A percentile compares a stretch with the other conserved stretches of the same genome.
Conservation (phyloP, 2,113 vertebrate genomes). For the Aptenodytes forsteri region DNA sequence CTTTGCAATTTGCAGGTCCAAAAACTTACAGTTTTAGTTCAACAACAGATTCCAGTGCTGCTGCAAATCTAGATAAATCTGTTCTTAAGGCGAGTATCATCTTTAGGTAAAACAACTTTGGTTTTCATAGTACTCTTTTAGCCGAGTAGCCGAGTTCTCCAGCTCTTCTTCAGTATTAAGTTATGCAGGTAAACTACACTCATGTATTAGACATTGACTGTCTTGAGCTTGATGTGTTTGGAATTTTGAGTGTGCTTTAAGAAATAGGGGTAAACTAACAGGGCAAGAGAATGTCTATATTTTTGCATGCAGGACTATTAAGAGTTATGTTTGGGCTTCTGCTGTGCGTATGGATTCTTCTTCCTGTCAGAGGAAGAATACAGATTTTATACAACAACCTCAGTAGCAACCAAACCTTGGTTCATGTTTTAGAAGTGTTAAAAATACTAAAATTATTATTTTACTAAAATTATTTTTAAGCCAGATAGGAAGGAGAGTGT, state of each 20-base stretch:
- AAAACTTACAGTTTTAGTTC: constrained; percentile 94
- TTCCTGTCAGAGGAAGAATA: neutral
- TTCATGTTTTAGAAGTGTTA: neutral
- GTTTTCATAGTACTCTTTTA: neutral
- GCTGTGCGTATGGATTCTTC: neutral
- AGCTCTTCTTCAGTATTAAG: neutral
- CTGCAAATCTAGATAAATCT: constrained; percentile 85
- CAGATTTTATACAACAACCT: neutral
- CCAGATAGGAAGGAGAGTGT: neutral
- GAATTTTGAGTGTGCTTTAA: neutral
- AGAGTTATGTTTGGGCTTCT: neutral
- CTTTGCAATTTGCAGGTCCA: constrained; percentile 79
- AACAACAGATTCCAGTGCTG: constrained; percentile 77
- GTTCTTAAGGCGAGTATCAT: constrained; percentile 85
- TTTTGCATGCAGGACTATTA: neutral
- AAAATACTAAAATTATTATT: neutral
- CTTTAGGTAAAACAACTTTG: neutral
- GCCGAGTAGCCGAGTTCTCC: neutral
- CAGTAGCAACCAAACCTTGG: neutral
- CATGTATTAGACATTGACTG: neutral
- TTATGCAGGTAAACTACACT: neutral
- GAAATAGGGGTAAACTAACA: neutral
- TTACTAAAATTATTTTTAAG: neutral
- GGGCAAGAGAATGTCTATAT: neutral
- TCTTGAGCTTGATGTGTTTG: neutral